Conservation (phyloP, 2,888 invertebrate species). For the Balanococcus diminutus region DNA sequence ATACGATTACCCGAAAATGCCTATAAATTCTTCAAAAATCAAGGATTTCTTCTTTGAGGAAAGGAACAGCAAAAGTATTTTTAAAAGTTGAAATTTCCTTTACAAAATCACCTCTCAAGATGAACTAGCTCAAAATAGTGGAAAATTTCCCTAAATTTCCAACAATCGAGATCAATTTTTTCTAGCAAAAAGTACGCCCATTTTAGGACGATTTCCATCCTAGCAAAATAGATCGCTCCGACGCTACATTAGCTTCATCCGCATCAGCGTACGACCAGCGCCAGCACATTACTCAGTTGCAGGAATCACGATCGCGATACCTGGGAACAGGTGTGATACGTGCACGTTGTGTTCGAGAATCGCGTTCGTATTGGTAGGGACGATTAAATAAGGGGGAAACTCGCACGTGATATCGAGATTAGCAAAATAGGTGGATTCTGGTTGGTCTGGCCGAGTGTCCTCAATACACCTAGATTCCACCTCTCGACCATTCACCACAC, state of each 20-base stretch:
- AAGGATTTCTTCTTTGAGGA: too few species aligned
- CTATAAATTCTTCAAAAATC: too few species aligned
- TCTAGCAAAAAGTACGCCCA: neutral
- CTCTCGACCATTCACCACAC: conserved; percentile 5
- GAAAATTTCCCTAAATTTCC: neutral
- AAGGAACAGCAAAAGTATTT: neutral
- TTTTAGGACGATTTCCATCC: neutral
- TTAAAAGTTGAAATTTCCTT: too few species aligned
- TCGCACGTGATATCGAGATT: conserved; percentile 38
- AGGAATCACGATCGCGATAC: neutral
- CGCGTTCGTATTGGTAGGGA: conserved; percentile 33
- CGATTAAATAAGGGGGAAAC: conserved; percentile 28
- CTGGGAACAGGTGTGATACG: conserved; percentile 8
- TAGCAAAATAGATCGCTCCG: neutral
- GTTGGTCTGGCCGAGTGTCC: conserved; percentile 8
- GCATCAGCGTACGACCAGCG: neutral
- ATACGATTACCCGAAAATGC: too few species aligned
- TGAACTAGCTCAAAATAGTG: neutral
- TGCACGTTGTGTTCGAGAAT: neutral
- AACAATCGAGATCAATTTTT: too few species aligned
- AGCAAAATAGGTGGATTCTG: neutral
- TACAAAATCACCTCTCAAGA: neutral
- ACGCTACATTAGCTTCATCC: neutral
- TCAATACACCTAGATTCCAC: conserved; percentile 23
- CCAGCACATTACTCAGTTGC: neutral